Evolutionary conservation across 2,797 vertebrate genomes (phyloP).

Genomic region (Peromyscus melanophrys): DNA sequence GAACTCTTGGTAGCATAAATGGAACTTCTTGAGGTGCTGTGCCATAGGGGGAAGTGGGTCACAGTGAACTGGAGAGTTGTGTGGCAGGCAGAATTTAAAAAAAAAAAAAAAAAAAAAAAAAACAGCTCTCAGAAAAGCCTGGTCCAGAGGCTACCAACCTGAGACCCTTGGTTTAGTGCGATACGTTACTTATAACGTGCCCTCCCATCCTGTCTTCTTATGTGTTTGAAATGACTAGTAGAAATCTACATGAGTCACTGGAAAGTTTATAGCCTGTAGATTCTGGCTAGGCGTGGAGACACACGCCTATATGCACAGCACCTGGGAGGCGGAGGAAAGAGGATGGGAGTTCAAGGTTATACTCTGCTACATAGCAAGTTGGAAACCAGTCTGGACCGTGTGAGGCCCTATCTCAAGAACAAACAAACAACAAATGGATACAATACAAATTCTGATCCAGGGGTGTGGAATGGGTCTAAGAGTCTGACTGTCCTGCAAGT

Average conservation of each 20-base stretch:
- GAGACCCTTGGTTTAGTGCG: not conserved
- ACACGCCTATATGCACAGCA: too few species aligned
- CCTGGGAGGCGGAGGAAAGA: not conserved
- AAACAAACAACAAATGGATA: not conserved
- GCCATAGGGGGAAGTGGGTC: not conserved
- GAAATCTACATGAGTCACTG: slow-evolving; percentile 8
- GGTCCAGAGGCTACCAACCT: not conserved
- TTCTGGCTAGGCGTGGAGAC: not conserved
- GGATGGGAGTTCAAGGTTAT: not conserved
- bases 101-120: not conserved
- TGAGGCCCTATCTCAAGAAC: not conserved
- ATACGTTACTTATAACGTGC: not conserved
- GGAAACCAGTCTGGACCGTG: not conserved
- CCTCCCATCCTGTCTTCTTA: not conserved
- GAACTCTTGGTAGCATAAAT: not conserved
- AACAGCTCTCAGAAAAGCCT: slow-evolving; percentile 20
- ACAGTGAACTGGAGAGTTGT: not conserved
- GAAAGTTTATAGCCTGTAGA: not conserved
- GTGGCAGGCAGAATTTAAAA: not conserved
- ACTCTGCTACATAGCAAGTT: not conserved
- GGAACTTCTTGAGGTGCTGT: not conserved
- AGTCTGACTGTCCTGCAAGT: not conserved
- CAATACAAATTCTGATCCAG: not conserved
- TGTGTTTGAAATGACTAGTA: slow-evolving; percentile 45
- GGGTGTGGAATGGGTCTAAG: not conserved